Base-by-base conservation (phyloP, 2,888 invertebrate species). In the Chromoteleia sp. region DNA sequence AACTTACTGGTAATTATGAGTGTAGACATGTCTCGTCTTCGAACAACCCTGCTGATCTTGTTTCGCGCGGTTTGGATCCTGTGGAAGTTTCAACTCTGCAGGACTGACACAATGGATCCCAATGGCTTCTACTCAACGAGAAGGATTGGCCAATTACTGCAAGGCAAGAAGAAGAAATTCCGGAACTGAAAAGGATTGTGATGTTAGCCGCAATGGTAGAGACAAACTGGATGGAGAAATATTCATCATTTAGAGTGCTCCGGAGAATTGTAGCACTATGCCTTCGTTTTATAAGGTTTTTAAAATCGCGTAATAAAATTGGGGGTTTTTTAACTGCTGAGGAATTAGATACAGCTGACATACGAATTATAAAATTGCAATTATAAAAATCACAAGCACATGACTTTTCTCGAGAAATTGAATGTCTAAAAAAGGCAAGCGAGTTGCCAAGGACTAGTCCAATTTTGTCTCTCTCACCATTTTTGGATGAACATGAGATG, bases 221-320 rank as follows among this genome's bases (percentile, higher is more conserved):
- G 6, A n/a, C 14, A 2, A 10, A 63, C 14, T 63, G 63, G 63
- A 50, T 50, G 63, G 6, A 63, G 14, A 48, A 5, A 8, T 63
- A 25, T 36, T 63, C 50, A 4, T 48, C 63, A 0, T 63, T 36
- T 50, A 17, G 36, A 12, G 36, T 21, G n/a, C 50, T 63, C 14
- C 43, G 36, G 14, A 33, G 48, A 36, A n/a, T 48, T 2, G 50
- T 21, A 7, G 48, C 48, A 10, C 21, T 33, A 7, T 48, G 30
- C 6, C 6, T 50, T n/a, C 43, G 63, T n/a, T 63, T 59, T 29
- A 5, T 25, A 17, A 21, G 29, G 14, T 17, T 33, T 39, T 1
- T 8, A 5, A n/a, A n/a, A n/a, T n/a, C n/a, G n/a, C n/a, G n/a
- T n/a, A n/a, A n/a, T n/a, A n/a, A n/a, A n/a, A n/a, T n/a, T n/a